Base-by-base conservation (phyloP, 92 coral and sea anemone species). In the Phymanthus crucifer region DNA sequence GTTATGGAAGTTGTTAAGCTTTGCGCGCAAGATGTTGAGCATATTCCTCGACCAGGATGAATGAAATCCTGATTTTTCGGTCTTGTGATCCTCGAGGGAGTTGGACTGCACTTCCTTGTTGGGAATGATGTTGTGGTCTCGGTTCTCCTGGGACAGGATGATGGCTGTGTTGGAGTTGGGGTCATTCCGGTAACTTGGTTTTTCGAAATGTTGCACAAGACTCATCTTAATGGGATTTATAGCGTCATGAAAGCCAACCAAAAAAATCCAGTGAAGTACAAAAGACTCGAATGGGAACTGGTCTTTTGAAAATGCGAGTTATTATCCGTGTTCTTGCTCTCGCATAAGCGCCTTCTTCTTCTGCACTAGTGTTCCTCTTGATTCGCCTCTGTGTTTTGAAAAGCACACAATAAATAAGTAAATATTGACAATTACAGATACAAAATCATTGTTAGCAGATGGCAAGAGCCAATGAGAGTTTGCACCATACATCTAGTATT, bases 21-120 rank as follows among this genome's bases (percentile, higher is more conserved):
- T 32, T 35, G 80, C 75, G 48, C 67, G 80, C 48, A 82, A 65
- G n/a, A 82, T 82, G 13, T 82, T 74, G 17, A 82, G 57, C 73
- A 82, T 74, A 40, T 64, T 82, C 19, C 38, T 61, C 8, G 86
- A 82, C 86, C 86, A 82, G 1, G 83, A 40, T 19, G 65, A 17
- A 16, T 40, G 36, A 35, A 52, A 36, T 7, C 9, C 29, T 5
- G 47, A 27, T 57, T 32, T 75, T 54, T 75, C 80, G 80, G 12
- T 36, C 71, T 21, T 75, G 18, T 54, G 27, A 21, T 75, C 80
- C 17, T 77, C 71, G 19, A 52, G 14, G 18, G 36, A 61, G 38
- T 61, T 52, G 40, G 68, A 70, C 35, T 37, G 81, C 9, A 10
- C 37, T 61, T 35, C 46, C 26, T 47, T 36, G 54, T 45, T 47